Percentiles rank a stretch among this genome's conserved stretches.
Conservation (phyloP, 2,797 vertebrate species). For the Phrynocephalus vlangalii region DNA sequence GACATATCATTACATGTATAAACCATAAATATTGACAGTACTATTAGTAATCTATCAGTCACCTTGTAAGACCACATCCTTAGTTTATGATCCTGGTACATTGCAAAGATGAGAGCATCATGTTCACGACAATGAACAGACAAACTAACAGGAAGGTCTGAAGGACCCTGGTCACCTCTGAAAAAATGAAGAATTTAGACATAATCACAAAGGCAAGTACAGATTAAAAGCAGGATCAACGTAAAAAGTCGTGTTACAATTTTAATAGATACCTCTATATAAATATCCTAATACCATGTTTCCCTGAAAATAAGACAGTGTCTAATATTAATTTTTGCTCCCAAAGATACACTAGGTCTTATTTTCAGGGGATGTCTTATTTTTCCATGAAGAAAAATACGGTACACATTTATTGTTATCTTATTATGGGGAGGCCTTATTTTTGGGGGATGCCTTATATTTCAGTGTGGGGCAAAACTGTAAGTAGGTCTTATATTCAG, state of each 20-base stretch:
- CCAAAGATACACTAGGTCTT: no score
- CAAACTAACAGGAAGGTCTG: slow-evolving; percentile 86
- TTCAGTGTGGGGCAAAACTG: no score
- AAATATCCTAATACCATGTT: not conserved
- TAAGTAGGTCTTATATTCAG: no score
- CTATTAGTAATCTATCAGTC: slow-evolving; percentile 24
- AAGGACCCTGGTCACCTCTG: slow-evolving; percentile 86
- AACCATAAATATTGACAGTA: not conserved
- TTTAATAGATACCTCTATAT: not conserved
- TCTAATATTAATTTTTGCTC: no score
- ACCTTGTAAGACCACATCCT: slow-evolving; percentile 96
- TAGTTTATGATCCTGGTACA: slow-evolving; percentile 94
- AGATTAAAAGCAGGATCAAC: not conserved
- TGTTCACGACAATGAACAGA: slow-evolving; percentile 88
- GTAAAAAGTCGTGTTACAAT: not conserved
- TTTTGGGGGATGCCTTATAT: no score
- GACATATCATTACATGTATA: not conserved
- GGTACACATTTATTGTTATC: no score
- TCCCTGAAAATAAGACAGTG: no score
- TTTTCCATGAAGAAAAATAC: no score
- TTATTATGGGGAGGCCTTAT: no score
- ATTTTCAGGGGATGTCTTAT: no score
- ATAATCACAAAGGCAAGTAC: not conserved
- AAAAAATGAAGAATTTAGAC: slow-evolving; percentile 23
- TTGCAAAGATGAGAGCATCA: slow-evolving; percentile 89